Conservation (phyloP, 2,113 vertebrate species). For the Pardalotus punctatus region DNA sequence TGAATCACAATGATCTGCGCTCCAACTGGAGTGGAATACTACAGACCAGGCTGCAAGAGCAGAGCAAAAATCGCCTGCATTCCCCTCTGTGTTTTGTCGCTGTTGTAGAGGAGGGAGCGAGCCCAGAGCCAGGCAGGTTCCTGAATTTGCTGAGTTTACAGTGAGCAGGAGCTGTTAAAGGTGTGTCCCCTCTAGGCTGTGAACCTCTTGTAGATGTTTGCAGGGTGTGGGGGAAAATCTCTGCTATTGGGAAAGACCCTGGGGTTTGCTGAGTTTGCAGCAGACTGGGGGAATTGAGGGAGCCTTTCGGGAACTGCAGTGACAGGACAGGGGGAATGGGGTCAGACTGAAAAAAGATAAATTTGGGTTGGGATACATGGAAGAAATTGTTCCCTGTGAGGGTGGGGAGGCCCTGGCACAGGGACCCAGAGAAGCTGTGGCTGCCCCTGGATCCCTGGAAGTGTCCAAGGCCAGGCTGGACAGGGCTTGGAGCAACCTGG, state of each 20-base stretch:
- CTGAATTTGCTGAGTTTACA: fast-evolving
- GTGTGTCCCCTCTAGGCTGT: fast-evolving
- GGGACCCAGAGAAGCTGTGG: neutral
- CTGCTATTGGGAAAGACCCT: neutral
- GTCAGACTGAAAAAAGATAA: neutral
- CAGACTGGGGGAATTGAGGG: neutral
- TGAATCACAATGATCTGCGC: constrained; percentile 59
- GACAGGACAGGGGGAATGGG: neutral
- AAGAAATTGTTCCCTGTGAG: neutral
- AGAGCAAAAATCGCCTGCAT: neutral
- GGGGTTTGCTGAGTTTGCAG: neutral
- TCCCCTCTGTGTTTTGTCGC: neutral
- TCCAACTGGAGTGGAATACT: constrained; percentile 53
- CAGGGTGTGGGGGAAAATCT: neutral
- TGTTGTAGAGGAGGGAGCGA: neutral
- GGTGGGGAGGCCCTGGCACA: neutral
- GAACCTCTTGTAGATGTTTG: neutral
- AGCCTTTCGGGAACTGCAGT: neutral
- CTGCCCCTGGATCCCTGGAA: neutral
- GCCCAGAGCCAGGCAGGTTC: neutral
- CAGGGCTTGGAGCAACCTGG: fast-evolving
- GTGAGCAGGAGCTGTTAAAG: neutral
- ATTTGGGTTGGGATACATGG: neutral
- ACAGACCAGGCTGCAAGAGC: neutral
- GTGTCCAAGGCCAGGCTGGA: neutral